These are phyloP conservation scores for Gryllus longicercus DNA, from an alignment of 2,888 invertebrate genomes.

Conservation along the genomic window DNA sequence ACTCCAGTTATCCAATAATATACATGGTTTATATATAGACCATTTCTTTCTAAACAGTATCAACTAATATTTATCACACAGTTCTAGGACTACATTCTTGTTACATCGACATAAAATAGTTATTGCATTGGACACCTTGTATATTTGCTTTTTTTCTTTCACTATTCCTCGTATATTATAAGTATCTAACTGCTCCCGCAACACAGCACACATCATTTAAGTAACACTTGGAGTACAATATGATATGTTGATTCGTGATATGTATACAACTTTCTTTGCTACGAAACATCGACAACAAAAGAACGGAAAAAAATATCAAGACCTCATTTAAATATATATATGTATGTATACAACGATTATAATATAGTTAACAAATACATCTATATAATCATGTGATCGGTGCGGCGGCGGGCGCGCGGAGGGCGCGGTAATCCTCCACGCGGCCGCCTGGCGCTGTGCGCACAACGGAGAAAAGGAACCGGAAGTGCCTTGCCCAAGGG, in stretches of 20 bases:
- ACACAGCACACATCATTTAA: slow-evolving; percentile 19
- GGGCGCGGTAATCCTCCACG: background rate
- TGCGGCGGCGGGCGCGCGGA: background rate
- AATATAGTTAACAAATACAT: slow-evolving; percentile 3
- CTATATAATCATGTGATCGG: background rate
- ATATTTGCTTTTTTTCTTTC: slow-evolving; percentile 12
- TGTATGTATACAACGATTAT: background rate
- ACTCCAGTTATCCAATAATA: background rate
- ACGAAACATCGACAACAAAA: slow-evolving; percentile 25
- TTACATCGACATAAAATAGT: slow-evolving; percentile 23
- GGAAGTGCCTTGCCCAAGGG: background rate
- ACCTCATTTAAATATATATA: background rate
- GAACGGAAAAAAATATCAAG: slow-evolving; percentile 11
- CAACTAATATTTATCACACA: background rate
- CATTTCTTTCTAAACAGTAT: background rate
- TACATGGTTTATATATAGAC: background rate
- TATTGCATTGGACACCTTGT: slow-evolving; percentile 29
- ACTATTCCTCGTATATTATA: slow-evolving; percentile 1
- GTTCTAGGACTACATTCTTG: slow-evolving; percentile 19
- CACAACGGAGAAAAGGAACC: background rate
- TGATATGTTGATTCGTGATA: slow-evolving; percentile 29
- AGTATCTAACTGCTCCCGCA: background rate
- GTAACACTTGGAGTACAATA: slow-evolving; percentile 30
- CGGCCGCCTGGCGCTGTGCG: background rate
- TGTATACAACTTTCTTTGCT: slow-evolving; percentile 2